Base-by-base conservation (phyloP, 2,113 vertebrate genomes). In the Saccopteryx bilineata region DNA sequence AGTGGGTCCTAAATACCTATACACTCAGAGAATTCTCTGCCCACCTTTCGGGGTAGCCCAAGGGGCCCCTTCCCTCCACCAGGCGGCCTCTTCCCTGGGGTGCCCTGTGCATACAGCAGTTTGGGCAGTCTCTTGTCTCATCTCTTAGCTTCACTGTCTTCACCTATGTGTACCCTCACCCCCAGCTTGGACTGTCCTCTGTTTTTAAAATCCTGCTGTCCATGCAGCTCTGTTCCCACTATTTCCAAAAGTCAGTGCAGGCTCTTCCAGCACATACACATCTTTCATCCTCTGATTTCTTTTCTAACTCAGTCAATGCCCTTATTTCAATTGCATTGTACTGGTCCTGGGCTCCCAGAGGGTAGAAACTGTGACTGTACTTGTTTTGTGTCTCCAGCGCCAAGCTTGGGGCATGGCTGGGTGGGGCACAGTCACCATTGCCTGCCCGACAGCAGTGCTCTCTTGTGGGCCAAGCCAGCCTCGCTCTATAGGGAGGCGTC, bases 271-370 rank as follows among this genome's bases (percentile, higher is more conserved):
- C 19, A 48, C 33, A 46, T 12, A 72, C 2, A 79, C 17, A 33
- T 85, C 74, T 91, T 65, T 56, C 15, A 28, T n/a, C 46, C 39
- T 56, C 52, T 78, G n/a, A 15, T 79, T 63, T 86, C 79, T 81
- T 81, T 84, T 69, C 87, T 75, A n/a, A 76, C 33, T 63, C 46
- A 33, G n/a, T 75, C 60, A 56, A 1, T 15, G 65, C 54, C 54
- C 18, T 94, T 88, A 46, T 63, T 75, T 81, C 28, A 24, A 46
- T 46, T 86, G 48, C 33, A 23, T 31, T 69, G 60, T 24, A 60
- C 14, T 33, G 60, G 81, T 2, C n/a, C 54, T 10, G 48, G 76
- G 52, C 50, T 90, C 46, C 12, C 19, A 72, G 31, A 50, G 4
- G 56, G 56, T 56, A 39, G 50, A 88, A 89, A 61, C 39, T 28